These are phyloP conservation scores for Aphyosemion australe DNA, from an alignment of 2,113 vertebrate genomes.

Conservation along the genomic window DNA sequence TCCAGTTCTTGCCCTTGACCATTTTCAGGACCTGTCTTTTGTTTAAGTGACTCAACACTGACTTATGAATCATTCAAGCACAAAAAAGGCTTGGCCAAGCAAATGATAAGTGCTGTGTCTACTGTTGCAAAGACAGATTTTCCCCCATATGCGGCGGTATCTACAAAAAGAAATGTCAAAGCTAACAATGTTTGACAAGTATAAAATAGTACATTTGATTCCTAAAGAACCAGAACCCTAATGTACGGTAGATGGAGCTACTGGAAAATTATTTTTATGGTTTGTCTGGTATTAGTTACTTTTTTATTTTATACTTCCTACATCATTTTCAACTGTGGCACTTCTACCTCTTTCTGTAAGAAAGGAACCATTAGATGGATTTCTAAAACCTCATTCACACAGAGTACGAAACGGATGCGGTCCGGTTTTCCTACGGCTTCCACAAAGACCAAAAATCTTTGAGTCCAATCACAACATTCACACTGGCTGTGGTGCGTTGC, in stretches of 20 bases:
- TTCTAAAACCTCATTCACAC: too few species aligned
- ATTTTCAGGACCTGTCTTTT: background rate
- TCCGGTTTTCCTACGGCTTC: too few species aligned
- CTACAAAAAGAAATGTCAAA: background rate
- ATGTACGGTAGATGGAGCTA: background rate
- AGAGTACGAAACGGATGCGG: too few species aligned
- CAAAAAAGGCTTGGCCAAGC: background rate
- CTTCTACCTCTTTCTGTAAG: too few species aligned
- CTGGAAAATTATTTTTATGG: background rate
- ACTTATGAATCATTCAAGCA: background rate
- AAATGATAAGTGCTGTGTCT: background rate
- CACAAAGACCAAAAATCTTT: too few species aligned
- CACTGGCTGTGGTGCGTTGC: too few species aligned
- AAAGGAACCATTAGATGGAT: too few species aligned
- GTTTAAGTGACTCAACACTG: background rate
- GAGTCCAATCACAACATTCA: too few species aligned
- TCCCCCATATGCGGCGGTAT: background rate
- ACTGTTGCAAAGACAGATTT: background rate
- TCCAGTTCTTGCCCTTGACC: background rate
- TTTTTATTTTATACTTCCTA: background rate
- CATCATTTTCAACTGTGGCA: too few species aligned
- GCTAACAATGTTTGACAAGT: background rate
- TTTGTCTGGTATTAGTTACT: background rate
- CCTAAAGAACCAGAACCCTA: background rate
- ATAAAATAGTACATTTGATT: background rate